Evolutionary conservation across 2,797 vertebrate genomes (phyloP).

Genomic region (Paramormyrops hopkinsi): DNA sequence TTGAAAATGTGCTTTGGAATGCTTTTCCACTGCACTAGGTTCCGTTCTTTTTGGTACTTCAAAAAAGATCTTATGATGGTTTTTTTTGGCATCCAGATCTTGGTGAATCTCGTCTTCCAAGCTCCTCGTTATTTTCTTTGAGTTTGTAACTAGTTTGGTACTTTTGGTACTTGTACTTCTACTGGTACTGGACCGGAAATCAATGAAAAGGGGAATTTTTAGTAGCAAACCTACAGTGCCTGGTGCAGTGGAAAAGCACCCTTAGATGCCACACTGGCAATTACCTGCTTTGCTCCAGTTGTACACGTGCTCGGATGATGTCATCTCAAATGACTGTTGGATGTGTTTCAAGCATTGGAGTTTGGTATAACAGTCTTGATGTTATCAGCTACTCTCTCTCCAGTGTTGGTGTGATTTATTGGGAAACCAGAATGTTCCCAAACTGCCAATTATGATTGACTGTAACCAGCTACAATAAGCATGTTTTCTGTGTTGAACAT

Average conservation of each 20-base stretch:
- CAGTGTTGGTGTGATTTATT: neutral
- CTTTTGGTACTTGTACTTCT: neutral
- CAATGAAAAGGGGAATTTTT: neutral
- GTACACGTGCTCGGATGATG: neutral
- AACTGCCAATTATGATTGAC: neutral
- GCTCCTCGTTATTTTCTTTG: neutral
- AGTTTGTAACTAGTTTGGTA: neutral
- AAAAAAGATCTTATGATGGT: neutral
- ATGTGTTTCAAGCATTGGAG: neutral
- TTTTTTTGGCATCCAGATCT: neutral
- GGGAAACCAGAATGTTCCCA: neutral
- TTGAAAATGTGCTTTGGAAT: neutral
- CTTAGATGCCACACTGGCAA: neutral
- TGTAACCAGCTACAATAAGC: neutral
- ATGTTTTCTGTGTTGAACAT: neutral
- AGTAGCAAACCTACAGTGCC: neutral
- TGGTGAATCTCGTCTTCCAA: neutral
- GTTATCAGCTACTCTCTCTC: neutral
- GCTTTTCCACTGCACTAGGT: neutral
- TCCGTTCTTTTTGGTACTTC: neutral
- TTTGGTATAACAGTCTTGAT: neutral
- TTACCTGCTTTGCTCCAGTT: neutral
- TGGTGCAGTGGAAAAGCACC: neutral
- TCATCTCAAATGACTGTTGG: neutral
- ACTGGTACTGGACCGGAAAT: neutral